A percentile compares a stretch with the other conserved stretches of the same genome.
Conservation (phyloP, 2,888 invertebrate genomes). For the Caenorhabditis sinica region DNA sequence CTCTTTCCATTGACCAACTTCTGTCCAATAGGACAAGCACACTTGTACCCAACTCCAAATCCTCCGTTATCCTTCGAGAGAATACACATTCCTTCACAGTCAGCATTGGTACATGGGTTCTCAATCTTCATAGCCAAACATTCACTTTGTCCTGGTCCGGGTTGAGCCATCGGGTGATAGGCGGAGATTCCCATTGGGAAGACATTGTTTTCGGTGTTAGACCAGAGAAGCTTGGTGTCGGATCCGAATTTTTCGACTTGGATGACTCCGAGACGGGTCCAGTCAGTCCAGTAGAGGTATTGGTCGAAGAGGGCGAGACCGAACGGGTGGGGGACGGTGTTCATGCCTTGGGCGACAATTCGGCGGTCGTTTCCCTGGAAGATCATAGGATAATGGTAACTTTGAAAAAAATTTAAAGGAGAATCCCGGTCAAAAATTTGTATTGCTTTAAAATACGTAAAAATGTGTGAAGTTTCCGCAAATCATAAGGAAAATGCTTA, state of each 20-base stretch:
- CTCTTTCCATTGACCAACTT: constrained; percentile 82
- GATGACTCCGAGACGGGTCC: constrained; percentile 86
- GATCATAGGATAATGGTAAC: no score
- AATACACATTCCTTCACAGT: constrained; percentile 91
- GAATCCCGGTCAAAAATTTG: no score
- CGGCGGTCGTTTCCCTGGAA: constrained; percentile 86
- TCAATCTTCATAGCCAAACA: constrained; percentile 80
- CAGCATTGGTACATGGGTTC: constrained; percentile 81
- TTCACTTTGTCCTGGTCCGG: constrained; percentile 78
- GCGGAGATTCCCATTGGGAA: constrained; percentile 84
- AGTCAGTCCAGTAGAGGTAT: constrained; percentile 95
- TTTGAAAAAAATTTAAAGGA: no score
- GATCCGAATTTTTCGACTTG: constrained; percentile 83
- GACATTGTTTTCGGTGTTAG: constrained; percentile 81
- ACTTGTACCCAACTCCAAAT: constrained; percentile 86
- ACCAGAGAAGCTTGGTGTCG: constrained; percentile 78
- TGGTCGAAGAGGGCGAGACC: constrained; percentile 96
- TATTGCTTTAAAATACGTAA: no score
- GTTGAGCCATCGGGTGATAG: constrained; percentile 82
- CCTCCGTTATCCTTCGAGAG: constrained; percentile 89
- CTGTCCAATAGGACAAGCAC: constrained; percentile 94
- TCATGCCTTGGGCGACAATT: constrained; percentile 81
- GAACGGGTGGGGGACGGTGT: constrained; percentile 94
- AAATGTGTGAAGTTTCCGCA: no score
- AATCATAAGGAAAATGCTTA: no score